These are phyloP conservation scores for Toxotes lorentzi DNA, from an alignment of 2,797 vertebrate genomes.

Conservation along the genomic window DNA sequence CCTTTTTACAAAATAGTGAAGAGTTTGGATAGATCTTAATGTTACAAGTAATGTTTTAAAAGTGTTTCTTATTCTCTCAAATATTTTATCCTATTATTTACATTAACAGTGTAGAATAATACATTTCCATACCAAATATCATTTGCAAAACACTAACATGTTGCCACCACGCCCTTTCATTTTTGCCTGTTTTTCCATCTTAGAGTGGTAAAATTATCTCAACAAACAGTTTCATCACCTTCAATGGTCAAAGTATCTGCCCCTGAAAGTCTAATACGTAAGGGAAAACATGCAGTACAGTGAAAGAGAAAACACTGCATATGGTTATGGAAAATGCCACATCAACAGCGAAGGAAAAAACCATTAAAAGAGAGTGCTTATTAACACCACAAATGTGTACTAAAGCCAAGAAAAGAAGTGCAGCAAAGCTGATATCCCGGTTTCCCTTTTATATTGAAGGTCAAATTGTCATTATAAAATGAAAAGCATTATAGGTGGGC, in stretches of 20 bases:
- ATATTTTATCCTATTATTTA: slow-evolving; percentile 78
- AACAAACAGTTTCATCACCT: slow-evolving; percentile 67
- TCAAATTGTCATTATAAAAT: slow-evolving; percentile 22
- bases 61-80: slow-evolving; percentile 75
- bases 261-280: slow-evolving; percentile 61
- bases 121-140: slow-evolving; percentile 68
- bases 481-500: not conserved
- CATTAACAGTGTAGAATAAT: slow-evolving; percentile 77
- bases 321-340: slow-evolving; percentile 68
- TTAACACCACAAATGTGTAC: slow-evolving; percentile 27
- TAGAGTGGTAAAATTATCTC: slow-evolving; percentile 56
- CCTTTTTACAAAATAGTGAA: slow-evolving; percentile 83
- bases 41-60: slow-evolving; percentile 79
- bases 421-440: slow-evolving; percentile 11
- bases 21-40: slow-evolving; percentile 75
- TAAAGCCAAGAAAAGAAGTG: slow-evolving; percentile 42
- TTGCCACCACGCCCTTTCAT: slow-evolving; percentile 48
- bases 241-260: slow-evolving; percentile 51
- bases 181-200: slow-evolving; percentile 52
- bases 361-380: slow-evolving; percentile 59
- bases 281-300: slow-evolving; percentile 75
- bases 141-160: slow-evolving; percentile 74
- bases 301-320: slow-evolving; percentile 66
- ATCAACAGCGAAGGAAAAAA: slow-evolving; percentile 48
- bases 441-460: slow-evolving; percentile 8